These are phyloP conservation scores for Drosophila peninsularis DNA, from an alignment of 2,888 invertebrate genomes.

Conservation along the genomic window DNA sequence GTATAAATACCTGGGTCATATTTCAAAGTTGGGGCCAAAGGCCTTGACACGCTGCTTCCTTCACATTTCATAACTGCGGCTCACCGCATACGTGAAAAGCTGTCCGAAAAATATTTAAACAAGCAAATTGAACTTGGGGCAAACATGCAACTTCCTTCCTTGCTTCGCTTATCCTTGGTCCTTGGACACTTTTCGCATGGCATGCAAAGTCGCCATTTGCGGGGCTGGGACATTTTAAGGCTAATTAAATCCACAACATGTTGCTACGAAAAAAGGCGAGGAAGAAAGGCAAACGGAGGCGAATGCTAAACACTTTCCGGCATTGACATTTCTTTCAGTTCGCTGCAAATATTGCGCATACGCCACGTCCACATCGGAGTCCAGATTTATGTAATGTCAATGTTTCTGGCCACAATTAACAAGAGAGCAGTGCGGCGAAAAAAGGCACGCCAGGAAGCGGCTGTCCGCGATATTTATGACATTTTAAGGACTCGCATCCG, in stretches of 20 bases:
- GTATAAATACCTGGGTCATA: slow-evolving; percentile 76
- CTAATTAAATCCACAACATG: slow-evolving; percentile 72
- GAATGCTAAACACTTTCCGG: slow-evolving; percentile 76
- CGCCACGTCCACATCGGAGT: slow-evolving; percentile 48
- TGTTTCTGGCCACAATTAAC: slow-evolving; percentile 55
- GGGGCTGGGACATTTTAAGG: slow-evolving; percentile 58
- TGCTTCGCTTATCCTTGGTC: slow-evolving; percentile 62
- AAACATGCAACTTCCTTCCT: slow-evolving; percentile 77
- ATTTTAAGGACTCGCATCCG: slow-evolving; percentile 61
- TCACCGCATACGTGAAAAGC: slow-evolving; percentile 28
- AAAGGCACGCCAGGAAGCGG: slow-evolving; percentile 55
- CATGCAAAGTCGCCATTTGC: slow-evolving; percentile 67
- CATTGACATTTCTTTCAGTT: slow-evolving; percentile 68
- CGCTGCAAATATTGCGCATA: slow-evolving; percentile 68
- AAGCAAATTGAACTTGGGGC: slow-evolving; percentile 75
- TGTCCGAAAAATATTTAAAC: slow-evolving; percentile 64
- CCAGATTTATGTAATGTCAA: slow-evolving; percentile 55
- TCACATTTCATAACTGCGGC: slow-evolving; percentile 3
- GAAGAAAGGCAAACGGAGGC: neutral
- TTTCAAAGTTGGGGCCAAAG: slow-evolving; percentile 32
- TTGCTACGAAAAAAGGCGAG: slow-evolving; percentile 8
- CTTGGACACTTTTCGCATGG: slow-evolving; percentile 45
- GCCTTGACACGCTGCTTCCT: slow-evolving; percentile 31
- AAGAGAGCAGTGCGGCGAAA: slow-evolving; percentile 11
- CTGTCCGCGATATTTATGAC: slow-evolving; percentile 66